Conservation (phyloP, 2,888 invertebrate genomes). For the Vannuccia rotundouncinata region DNA sequence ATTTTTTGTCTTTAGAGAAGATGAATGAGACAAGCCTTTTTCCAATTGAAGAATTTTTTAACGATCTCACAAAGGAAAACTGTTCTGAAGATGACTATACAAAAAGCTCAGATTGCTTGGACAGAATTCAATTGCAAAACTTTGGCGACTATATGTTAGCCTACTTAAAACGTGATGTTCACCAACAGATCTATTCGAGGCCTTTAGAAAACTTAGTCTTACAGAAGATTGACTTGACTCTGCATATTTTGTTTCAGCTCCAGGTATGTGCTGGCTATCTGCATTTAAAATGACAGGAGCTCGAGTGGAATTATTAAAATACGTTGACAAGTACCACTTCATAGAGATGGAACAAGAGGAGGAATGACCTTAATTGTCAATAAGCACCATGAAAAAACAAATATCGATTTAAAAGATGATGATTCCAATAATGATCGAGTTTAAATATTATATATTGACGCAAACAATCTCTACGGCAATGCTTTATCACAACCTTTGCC, state of each 20-base stretch:
- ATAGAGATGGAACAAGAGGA: background rate
- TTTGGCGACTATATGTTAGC: background rate
- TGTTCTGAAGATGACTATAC: background rate
- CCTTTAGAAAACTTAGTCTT: background rate
- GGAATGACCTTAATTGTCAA: background rate
- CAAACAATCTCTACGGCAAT: constrained; percentile 22
- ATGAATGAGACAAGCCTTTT: background rate
- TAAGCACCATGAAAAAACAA: background rate
- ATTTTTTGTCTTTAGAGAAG: background rate
- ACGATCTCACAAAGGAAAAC: background rate
- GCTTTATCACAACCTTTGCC: background rate
- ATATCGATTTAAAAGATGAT: background rate
- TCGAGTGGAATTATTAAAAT: background rate
- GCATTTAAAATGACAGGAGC: background rate
- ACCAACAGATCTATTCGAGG: background rate
- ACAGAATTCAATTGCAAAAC: background rate
- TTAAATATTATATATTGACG: background rate
- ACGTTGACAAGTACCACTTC: background rate
- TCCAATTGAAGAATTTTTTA: background rate
- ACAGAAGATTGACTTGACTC: background rate
- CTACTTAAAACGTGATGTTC: background rate
- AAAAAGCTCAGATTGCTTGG: background rate
- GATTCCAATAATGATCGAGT: background rate
- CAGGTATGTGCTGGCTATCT: background rate
- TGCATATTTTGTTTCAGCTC: background rate